A percentile compares a stretch with the other conserved stretches of the same genome.
Conservation (phyloP, 2,113 vertebrate species). For the Eurypyga helias region DNA sequence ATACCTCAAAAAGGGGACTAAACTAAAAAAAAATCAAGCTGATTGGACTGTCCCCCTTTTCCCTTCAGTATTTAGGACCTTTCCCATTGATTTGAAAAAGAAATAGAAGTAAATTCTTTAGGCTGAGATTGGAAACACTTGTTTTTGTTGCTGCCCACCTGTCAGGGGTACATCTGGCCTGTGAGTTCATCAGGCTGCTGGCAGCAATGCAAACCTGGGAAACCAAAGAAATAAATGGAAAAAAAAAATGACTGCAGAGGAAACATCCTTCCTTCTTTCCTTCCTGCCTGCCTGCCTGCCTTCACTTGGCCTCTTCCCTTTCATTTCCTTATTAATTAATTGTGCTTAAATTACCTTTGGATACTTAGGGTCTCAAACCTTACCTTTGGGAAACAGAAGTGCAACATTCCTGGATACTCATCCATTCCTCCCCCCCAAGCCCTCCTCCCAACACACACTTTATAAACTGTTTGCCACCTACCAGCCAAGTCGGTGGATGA, state of each 20-base stretch:
- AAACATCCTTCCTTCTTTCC: not conserved
- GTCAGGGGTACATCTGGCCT: accelerated
- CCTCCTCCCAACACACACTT: too few relatives aligned
- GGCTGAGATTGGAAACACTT: not conserved
- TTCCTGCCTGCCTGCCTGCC: too few relatives aligned
- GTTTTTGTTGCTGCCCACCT: not conserved
- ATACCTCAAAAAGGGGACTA: not conserved
- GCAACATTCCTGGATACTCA: not conserved
- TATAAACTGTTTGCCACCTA: not conserved
- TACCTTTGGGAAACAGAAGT: not conserved
- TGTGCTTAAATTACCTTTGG: not conserved
- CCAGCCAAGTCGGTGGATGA: not conserved
- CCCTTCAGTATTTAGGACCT: not conserved
- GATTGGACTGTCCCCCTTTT: not conserved
- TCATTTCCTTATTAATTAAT: not conserved
- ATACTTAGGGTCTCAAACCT: accelerated
- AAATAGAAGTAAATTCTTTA: not conserved
- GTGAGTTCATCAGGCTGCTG: not conserved
- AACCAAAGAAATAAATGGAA: not conserved
- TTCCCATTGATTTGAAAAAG: not conserved
- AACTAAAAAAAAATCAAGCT: not conserved
- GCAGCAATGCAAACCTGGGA: not conserved
- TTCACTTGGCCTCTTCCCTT: not conserved
- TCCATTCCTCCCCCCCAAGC: accelerated
- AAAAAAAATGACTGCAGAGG: accelerated